phyloP scores from a whole-genome alignment of 2,113 vertebrate species.

The Herpetotheres cachinnans region DNA sequence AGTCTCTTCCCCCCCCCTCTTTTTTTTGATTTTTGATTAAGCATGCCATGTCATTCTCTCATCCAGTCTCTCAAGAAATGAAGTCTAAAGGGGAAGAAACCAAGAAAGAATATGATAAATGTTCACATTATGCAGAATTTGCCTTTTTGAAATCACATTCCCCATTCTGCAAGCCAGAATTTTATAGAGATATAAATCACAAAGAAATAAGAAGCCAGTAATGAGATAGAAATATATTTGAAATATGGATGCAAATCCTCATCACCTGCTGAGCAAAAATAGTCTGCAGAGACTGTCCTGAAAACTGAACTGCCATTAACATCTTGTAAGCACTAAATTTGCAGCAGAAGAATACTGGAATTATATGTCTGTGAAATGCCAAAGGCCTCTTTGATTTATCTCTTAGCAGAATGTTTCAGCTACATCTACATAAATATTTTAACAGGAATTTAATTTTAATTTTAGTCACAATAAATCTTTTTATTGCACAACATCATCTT shows the following conservation, averaged over 20 bases:
- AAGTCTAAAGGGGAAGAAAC: background rate
- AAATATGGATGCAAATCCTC: conserved; percentile 78
- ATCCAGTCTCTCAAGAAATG: conserved; percentile 10
- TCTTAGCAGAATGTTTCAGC: conserved; percentile 64
- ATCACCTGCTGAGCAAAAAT: conserved; percentile 75
- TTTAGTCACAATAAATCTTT: conserved; percentile 67
- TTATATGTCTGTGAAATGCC: conserved; percentile 67
- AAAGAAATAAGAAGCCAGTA: conserved; percentile 77
- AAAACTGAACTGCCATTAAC: conserved; percentile 69
- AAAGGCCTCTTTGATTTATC: conserved; percentile 73
- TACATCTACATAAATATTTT: conserved; percentile 80
- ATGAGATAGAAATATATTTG: conserved; percentile 78
- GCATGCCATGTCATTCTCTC: background rate
- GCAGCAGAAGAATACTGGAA: conserved; percentile 59
- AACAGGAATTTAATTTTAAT: conserved; percentile 77
- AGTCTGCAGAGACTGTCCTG: conserved; percentile 69
- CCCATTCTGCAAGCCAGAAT: conserved; percentile 61
- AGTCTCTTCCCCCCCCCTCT: background rate
- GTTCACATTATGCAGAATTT: conserved; percentile 72
- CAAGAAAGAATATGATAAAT: conserved; percentile 59
- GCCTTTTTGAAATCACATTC: conserved; percentile 73
- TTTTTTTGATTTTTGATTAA: background rate
- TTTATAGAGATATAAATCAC: conserved; percentile 78
- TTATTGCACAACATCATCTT: conserved; percentile 28
- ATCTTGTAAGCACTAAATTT: conserved; percentile 75